Evolutionary conservation across 1,140 invertebrate genomes (phyloP), one percentile per base, ranked within the genome.

Genomic region (Bombyx mori): DNA sequence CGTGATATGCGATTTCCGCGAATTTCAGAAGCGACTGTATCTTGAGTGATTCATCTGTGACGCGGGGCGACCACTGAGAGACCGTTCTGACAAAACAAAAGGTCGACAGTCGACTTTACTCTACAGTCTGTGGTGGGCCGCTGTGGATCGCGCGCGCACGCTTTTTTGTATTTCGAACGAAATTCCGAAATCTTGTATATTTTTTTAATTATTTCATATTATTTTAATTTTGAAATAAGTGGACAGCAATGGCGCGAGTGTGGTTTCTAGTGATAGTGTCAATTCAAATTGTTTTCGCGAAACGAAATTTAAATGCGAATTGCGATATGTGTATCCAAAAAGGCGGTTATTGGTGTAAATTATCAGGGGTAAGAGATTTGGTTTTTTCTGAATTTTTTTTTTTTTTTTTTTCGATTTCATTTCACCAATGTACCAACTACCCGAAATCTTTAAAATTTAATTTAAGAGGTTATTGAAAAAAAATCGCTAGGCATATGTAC

Each of bases 241-340:
- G 26, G 5, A 51, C n/a, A 49, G 49, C 35, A 56, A 66, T 82
- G 82, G 72, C 76, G 61, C 61, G 62, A 64, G 74, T 73, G 71
- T 75, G 69, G 62, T 57, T 69, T 60, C 50, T 51, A 4, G 69
- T 82, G 69, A 26, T 73, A 53, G 63, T 77, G 68, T 44, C 59
- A 49, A 66, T 63, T 69, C 68, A 60, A n/a, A 56, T 58, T 26
- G 67, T 75, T 75, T 73, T 75, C 56, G 73, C 54, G 50, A 54
- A 71, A 22, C 56, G 66, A 44, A 58, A 73, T 51, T 65, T 58
- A 8, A 18, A 50, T 26, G 43, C 42, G 46, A 77, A 69, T 62
- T 86, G 82, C 69, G 63, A 83, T 55, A 73, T 83, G 54, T 86
- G 82, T 62, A 71, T 81, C 54, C 66, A 77, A 69, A 81, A 77